phyloP scores from a whole-genome alignment of 1,140 invertebrate species.

The Ostrea edulis region DNA sequence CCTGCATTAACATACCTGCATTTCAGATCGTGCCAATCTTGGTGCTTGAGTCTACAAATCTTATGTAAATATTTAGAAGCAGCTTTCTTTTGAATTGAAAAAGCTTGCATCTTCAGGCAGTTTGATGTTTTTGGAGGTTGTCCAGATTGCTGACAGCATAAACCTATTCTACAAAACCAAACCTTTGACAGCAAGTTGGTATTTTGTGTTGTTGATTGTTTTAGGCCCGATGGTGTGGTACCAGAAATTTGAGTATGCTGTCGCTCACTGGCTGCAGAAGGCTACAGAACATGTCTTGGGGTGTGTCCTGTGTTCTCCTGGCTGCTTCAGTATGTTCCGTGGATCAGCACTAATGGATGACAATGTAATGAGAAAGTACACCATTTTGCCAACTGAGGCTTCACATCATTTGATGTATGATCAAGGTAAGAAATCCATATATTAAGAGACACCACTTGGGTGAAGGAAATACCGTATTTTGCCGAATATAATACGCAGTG shows the following conservation, averaged over 20 bases:
- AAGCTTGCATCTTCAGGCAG: too few species aligned
- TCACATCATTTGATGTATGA: constrained; percentile 84
- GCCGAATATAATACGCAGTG: too few species aligned
- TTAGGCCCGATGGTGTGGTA: constrained; percentile 83
- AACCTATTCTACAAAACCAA: too few species aligned
- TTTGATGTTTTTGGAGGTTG: too few species aligned
- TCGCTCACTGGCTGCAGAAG: constrained; percentile 85
- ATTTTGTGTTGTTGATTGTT: background rate
- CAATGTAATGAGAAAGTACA: constrained; percentile 84
- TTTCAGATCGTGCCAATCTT: too few species aligned
- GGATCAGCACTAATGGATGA: constrained; percentile 84
- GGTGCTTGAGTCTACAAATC: too few species aligned
- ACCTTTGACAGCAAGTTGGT: background rate
- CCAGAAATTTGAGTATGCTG: constrained; percentile 85
- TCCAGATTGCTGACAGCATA: too few species aligned
- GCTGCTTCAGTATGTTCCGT: constrained; percentile 85
- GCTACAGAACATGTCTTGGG: constrained; percentile 85
- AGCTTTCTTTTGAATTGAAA: too few species aligned
- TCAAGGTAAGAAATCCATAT: constrained; percentile 79
- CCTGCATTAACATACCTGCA: too few species aligned
- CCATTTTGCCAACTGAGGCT: constrained; percentile 82
- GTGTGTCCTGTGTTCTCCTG: constrained; percentile 84
- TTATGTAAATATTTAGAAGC: too few species aligned
- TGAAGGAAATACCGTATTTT: background rate
- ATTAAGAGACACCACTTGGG: background rate